phyloP scores from a whole-genome alignment of 2,797 vertebrate species.

The Lacerta viridis region DNA sequence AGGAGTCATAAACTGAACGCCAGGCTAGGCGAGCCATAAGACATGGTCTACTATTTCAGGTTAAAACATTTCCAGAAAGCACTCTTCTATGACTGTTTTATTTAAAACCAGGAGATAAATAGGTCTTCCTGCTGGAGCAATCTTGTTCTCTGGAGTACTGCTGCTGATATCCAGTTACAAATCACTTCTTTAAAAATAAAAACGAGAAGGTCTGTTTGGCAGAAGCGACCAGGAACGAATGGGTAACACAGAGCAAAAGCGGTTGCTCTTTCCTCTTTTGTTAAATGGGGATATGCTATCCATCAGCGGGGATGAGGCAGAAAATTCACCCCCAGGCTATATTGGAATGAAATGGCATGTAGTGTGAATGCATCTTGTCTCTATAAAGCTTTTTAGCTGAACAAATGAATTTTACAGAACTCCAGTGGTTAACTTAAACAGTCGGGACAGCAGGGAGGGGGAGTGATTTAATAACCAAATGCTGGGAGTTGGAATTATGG shows the following conservation, averaged over 20 bases:
- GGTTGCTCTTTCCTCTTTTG: conserved; percentile 63
- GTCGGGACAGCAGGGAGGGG: neutral
- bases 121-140: conserved; percentile 36
- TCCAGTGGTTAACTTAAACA: conserved; percentile 64
- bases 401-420: conserved; percentile 76
- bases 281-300: conserved; percentile 64
- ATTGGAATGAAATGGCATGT: conserved; percentile 65
- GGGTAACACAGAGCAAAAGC: conserved; percentile 70
- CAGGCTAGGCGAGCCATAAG: conserved; percentile 42
- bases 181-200: conserved; percentile 55
- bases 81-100: conserved; percentile 16
- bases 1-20: neutral
- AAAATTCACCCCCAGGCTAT: conserved; percentile 54
- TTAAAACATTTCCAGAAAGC: conserved; percentile 22
- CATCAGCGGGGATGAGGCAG: conserved; percentile 65
- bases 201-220: conserved; percentile 69
- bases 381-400: conserved; percentile 66
- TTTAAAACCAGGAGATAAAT: conserved; percentile 18
- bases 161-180: conserved; percentile 64
- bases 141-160: conserved; percentile 55
- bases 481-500: conserved; percentile 55
- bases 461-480: conserved; percentile 50
- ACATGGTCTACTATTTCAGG: conserved; percentile 24
- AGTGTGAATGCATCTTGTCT: conserved; percentile 68
- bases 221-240: conserved; percentile 69